Base-by-base conservation (phyloP, 2,113 vertebrate genomes). In the Podarcis raffonei region DNA sequence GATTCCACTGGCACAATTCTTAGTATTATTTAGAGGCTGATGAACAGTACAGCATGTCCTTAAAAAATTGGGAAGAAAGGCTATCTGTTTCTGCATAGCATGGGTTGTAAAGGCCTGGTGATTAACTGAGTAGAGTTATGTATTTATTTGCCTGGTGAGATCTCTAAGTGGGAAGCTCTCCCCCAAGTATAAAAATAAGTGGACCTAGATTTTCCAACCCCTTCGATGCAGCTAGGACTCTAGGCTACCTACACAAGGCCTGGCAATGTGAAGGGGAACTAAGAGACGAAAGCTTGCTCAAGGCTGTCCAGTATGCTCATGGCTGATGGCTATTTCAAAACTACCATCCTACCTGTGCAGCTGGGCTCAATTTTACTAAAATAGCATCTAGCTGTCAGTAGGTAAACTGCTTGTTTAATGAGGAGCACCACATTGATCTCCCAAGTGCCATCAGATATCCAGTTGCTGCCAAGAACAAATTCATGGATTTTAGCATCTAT, bases 391-490 rank as follows among this genome's bases (percentile, higher is more conserved):
- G 74, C 12, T 90, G 89, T 91, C 18, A 93, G 20, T 6, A 84
- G 78, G 72, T 91, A 93, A 94, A 91, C 18, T 83, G 42, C 86
- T 85, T 83, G 2, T 86, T 95, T 90, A 93, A 90, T 90, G 87
- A 92, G 48, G 1, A 2, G 25, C 75, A n/a, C 59, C 59, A 92
- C 20, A 37, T 76, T 84, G 85, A 35, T 35, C 4, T 91, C 80
- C 71, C 84, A 62, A 76, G 62, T 92, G 76, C 90, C 0, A 69
- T 11, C 5, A 42, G 69, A 89, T 92, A 88, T 32, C 18, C 89
- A 66, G 13, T 42, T 68, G 62, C 23, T 92, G 39, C 91, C 83
- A 89, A 91, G 78, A 88, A 93, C 66, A 81, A 89, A 95, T 95
- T 22, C 85, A 83, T 89, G 90, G 92, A 83, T 88, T 91, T 89